A percentile compares a stretch with the other conserved stretches of the same genome.
Evolutionary conservation across 2,797 vertebrate species (phyloP).

Genomic region (Onychomys leucogaster): DNA sequence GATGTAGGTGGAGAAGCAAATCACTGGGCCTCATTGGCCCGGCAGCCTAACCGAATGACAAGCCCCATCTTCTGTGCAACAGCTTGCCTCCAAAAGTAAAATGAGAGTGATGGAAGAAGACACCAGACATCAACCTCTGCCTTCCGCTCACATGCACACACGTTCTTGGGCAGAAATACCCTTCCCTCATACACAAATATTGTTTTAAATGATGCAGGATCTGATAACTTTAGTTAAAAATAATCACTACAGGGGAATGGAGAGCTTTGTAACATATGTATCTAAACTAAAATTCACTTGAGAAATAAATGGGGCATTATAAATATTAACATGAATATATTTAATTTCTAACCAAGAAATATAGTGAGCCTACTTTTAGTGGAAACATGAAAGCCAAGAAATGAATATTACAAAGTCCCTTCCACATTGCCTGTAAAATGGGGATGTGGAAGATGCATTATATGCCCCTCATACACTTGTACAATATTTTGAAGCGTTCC

Average conservation of each 20-base stretch:
- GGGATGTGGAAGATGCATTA: neutral
- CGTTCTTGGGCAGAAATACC: no score
- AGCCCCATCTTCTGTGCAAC: neutral
- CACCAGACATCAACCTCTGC: neutral
- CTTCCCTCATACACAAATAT: neutral
- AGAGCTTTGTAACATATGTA: neutral
- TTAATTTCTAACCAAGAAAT: neutral
- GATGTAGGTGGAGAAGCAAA: neutral
- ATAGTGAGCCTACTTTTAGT: neutral
- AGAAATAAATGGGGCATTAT: neutral
- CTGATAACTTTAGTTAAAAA: conserved; percentile 37
- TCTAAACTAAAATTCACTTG: neutral
- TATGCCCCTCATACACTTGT: neutral
- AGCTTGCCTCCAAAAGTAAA: neutral
- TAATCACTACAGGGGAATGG: neutral
- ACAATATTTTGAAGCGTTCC: neutral
- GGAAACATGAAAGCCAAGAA: neutral
- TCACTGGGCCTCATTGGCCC: neutral
- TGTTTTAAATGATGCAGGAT: neutral
- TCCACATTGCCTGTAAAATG: neutral
- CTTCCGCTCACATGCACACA: neutral
- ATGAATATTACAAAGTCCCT: neutral
- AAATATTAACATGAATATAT: neutral
- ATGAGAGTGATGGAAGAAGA: neutral
- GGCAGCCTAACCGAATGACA: neutral